phyloP scores from a whole-genome alignment of 1,140 invertebrate species.

The Amyelois transitella region DNA sequence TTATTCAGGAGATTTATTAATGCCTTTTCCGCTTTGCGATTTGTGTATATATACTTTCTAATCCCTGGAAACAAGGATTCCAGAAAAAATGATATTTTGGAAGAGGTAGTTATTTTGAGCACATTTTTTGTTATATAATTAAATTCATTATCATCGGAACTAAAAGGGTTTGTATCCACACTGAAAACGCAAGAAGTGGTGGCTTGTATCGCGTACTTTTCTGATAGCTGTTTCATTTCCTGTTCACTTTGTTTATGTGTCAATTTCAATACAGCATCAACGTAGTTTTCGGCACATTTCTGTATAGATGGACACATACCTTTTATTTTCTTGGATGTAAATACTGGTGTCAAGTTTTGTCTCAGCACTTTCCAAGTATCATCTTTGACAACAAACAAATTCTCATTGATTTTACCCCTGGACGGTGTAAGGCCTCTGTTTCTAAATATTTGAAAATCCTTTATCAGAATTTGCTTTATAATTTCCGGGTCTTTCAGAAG shows the following conservation, averaged over 20 bases:
- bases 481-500: background rate
- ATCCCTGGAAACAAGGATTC: background rate
- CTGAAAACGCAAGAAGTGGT: background rate
- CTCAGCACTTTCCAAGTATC: background rate
- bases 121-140: background rate
- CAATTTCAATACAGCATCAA: background rate
- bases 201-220: background rate
- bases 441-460: background rate
- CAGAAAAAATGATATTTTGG: background rate
- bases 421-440: background rate
- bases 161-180: background rate
- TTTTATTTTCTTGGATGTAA: background rate
- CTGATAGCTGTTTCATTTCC: background rate
- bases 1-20: background rate
- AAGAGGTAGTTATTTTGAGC: background rate
- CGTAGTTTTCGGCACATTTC: background rate
- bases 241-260: background rate
- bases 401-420: background rate
- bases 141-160: background rate
- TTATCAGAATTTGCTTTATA: background rate
- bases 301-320: background rate
- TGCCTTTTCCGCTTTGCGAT: background rate
- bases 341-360: background rate
- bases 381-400: background rate
- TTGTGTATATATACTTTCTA: background rate